Conservation (phyloP, 2,797 vertebrate genomes). For the Silurus aristotelis region DNA sequence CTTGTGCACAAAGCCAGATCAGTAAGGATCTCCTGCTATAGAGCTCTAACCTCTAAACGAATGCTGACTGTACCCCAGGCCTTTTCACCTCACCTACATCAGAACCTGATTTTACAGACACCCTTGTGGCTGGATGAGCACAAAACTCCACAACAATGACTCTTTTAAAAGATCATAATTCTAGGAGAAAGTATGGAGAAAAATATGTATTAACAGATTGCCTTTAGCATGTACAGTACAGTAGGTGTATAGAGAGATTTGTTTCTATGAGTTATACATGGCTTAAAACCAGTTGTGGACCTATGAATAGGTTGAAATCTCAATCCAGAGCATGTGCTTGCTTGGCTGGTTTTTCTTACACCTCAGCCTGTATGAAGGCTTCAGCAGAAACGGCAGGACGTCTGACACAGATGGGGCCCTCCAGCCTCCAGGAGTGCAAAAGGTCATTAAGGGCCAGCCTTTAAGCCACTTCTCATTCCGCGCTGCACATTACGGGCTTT, state of each 20-base stretch:
- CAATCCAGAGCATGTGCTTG: slow-evolving; percentile 48
- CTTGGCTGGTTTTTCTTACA: slow-evolving; percentile 52
- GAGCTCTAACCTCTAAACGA: too few species aligned
- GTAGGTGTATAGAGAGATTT: background rate
- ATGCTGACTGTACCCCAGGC: too few species aligned
- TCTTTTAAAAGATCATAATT: too few species aligned
- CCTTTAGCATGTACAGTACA: background rate
- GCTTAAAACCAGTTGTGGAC: background rate
- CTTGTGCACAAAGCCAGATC: too few species aligned
- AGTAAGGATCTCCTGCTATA: too few species aligned
- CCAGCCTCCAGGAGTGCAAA: slow-evolving; percentile 23
- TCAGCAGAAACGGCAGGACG: slow-evolving; percentile 45
- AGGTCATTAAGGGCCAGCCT: slow-evolving; percentile 39
- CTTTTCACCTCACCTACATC: too few species aligned
- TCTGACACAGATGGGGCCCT: slow-evolving; percentile 36
- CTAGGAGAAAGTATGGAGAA: too few species aligned
- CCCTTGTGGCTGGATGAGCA: too few species aligned
- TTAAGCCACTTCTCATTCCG: slow-evolving; percentile 33
- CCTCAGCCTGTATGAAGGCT: slow-evolving; percentile 45
- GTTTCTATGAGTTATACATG: background rate
- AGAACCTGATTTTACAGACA: too few species aligned
- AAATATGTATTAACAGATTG: too few species aligned
- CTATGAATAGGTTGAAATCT: slow-evolving; percentile 15
- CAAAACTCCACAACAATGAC: too few species aligned
- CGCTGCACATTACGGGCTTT: slow-evolving; percentile 36